phyloP scores from a whole-genome alignment of 2,113 vertebrate genomes.

The Echinops telfairi region DNA sequence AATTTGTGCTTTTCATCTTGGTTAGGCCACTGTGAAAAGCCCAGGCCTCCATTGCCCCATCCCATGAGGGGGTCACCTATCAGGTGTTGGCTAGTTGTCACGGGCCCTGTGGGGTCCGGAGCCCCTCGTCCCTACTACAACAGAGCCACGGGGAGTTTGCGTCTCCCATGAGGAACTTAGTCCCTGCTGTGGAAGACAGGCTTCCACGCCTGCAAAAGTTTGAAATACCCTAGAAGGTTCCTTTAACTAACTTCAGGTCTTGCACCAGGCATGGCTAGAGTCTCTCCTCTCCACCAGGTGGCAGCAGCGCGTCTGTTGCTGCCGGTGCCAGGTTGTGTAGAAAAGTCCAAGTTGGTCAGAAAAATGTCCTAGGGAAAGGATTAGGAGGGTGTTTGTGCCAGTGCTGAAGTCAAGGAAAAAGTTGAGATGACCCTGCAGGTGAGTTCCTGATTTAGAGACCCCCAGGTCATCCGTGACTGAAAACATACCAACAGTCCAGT shows the following conservation, averaged over 20 bases:
- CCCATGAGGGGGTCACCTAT: too few species aligned
- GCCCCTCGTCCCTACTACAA: neutral
- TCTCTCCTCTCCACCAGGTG: constrained; percentile 78
- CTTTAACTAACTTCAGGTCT: neutral
- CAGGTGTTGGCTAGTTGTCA: neutral
- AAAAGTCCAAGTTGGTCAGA: neutral
- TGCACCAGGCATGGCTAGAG: neutral
- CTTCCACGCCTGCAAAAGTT: neutral
- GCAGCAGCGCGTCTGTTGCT: constrained; percentile 75
- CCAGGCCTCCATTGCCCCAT: neutral
- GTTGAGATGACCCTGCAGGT: constrained; percentile 12
- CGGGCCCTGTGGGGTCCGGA: neutral
- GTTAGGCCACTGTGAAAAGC: neutral
- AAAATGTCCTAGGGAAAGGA: constrained; percentile 3
- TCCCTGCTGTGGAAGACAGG: neutral
- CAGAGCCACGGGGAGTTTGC: neutral
- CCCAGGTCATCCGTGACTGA: constrained; percentile 50
- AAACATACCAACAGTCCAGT: constrained; percentile 44
- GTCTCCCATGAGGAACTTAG: neutral
- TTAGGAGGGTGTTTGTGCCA: neutral
- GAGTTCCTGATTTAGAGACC: constrained; percentile 38
- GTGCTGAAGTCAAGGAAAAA: neutral
- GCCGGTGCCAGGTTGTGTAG: neutral
- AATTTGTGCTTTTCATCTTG: neutral
- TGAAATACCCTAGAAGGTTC: neutral